A percentile compares a stretch with the other conserved stretches of the same genome.
Evolutionary conservation across 2,888 invertebrate genomes (phyloP).

Genomic region (Resseliella maxima): DNA sequence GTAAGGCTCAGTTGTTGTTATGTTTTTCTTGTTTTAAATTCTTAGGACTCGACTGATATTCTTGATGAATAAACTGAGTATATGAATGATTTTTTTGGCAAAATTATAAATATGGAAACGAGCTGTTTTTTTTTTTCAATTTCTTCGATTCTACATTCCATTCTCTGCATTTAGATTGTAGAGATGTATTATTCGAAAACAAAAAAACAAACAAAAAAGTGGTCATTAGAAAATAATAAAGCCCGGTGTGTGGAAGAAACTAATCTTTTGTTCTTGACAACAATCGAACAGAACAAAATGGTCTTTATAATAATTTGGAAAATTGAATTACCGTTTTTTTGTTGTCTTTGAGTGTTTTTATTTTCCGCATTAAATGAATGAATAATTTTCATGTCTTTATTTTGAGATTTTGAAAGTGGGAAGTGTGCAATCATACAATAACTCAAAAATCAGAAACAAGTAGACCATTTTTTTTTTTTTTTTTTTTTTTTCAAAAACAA

Average conservation of each 20-base stretch:
- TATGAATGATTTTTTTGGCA: too few species aligned
- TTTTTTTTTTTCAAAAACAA: neutral
- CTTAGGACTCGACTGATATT: too few species aligned
- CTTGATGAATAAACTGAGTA: too few species aligned
- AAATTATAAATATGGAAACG: constrained; percentile 3
- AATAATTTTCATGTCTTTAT: neutral
- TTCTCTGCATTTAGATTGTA: neutral
- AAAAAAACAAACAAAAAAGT: constrained; percentile 16
- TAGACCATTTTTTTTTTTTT: neutral
- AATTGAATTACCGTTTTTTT: constrained; percentile 43
- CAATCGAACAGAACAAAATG: neutral
- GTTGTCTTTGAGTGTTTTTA: constrained; percentile 23
- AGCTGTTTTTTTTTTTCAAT: constrained; percentile 27
- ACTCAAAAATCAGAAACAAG: too few species aligned
- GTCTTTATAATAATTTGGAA: constrained; percentile 5
- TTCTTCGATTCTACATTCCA: neutral
- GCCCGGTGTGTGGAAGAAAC: neutral
- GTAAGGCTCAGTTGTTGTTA: too few species aligned
- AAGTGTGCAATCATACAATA: too few species aligned
- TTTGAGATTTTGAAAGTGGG: neutral
- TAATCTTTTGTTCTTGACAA: constrained; percentile 1
- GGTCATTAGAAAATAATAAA: neutral
- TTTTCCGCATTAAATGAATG: neutral
- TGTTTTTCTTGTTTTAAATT: too few species aligned
- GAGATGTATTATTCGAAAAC: neutral